Evolutionary conservation across 1,140 invertebrate species (phyloP).

Genomic region (Cephus cinctus): DNA sequence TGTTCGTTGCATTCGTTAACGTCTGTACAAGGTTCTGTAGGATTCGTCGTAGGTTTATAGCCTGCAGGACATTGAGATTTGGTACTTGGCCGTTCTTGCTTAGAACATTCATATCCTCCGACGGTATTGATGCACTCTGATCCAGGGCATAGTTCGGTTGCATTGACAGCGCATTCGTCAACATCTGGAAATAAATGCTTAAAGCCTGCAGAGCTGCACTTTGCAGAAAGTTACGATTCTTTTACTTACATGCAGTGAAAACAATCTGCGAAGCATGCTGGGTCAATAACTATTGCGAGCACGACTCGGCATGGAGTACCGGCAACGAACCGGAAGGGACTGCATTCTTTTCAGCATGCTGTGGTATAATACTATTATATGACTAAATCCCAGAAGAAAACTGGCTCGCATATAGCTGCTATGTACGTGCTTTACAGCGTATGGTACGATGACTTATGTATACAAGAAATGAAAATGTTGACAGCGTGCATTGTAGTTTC

Average conservation of each 20-base stretch:
- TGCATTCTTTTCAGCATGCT: too few relatives aligned
- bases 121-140: slow-evolving; percentile 52
- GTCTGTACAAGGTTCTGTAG: slow-evolving; percentile 43
- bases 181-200: slow-evolving; percentile 64
- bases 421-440: too few relatives aligned
- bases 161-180: slow-evolving; percentile 57
- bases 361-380: too few relatives aligned
- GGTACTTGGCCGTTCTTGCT: slow-evolving; percentile 18
- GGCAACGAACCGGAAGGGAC: too few relatives aligned
- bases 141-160: slow-evolving; percentile 31
- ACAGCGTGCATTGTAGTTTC: slow-evolving; percentile 11
- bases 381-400: too few relatives aligned
- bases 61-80: slow-evolving; percentile 17
- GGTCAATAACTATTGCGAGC: too few relatives aligned
- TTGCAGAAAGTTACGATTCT: background rate
- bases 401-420: too few relatives aligned
- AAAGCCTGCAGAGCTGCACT: too few relatives aligned
- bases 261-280: too few relatives aligned
- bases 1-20: slow-evolving; percentile 59
- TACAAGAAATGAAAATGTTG: background rate
- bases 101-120: slow-evolving; percentile 55
- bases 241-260: too few relatives aligned
- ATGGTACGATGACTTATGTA: background rate
- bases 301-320: too few relatives aligned
- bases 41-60: slow-evolving; percentile 17